A percentile compares a stretch with the other conserved stretches of the same genome.
Conservation (phyloP, 2,797 vertebrate species). For the Tapirus indicus region DNA sequence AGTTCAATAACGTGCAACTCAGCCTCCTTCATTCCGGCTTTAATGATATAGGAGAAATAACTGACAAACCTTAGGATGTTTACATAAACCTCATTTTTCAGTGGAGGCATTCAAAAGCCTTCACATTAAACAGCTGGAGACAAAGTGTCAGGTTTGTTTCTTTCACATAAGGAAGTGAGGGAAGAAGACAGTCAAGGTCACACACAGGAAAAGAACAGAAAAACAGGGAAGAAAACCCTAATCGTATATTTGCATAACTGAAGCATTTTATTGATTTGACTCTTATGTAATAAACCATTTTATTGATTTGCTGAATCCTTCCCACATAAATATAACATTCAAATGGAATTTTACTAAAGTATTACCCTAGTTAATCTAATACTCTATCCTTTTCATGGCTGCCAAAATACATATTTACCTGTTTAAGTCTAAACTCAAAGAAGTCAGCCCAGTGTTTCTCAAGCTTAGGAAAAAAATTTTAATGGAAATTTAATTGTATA, state of each 20-base stretch:
- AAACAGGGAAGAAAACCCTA: conserved; percentile 48
- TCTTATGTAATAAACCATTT: conserved; percentile 18
- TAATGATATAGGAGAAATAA: neutral
- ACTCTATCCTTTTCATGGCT: conserved; percentile 51
- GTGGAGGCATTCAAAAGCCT: conserved; percentile 21
- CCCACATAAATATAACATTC: conserved; percentile 51
- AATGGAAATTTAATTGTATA: conserved; percentile 41
- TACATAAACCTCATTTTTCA: neutral
- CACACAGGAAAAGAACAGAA: neutral
- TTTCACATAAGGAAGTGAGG: conserved; percentile 38
- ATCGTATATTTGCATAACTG: conserved; percentile 7
- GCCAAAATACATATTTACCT: conserved; percentile 81
- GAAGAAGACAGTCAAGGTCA: conserved; percentile 46
- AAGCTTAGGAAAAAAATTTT: neutral
- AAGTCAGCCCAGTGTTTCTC: conserved; percentile 45
- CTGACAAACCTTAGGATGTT: neutral
- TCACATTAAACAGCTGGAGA: neutral
- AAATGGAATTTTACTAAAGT: conserved; percentile 75
- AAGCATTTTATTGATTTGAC: conserved; percentile 49
- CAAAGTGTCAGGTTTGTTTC: neutral
- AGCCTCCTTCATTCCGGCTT: neutral
- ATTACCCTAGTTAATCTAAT: conserved; percentile 75
- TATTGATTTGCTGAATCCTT: conserved; percentile 23
- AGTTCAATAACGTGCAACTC: neutral
- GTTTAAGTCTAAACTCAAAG: conserved; percentile 53